A percentile compares a stretch with the other conserved stretches of the same genome.
These are phyloP conservation scores for Limnephilus marmoratus DNA, from an alignment of 2,888 invertebrate genomes.

Conservation along the genomic window DNA sequence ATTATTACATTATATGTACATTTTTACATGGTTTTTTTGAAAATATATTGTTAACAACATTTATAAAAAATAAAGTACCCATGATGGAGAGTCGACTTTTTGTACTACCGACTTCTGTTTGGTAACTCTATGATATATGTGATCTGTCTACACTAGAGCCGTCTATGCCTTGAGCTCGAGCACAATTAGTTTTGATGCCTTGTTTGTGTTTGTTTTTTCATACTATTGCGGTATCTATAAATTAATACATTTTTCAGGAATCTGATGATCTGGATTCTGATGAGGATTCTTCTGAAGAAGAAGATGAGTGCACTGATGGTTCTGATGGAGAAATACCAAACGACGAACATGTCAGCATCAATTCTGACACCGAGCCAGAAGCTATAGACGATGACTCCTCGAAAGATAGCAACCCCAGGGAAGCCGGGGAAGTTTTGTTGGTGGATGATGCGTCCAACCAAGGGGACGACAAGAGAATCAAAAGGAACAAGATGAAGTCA, in stretches of 20 bases:
- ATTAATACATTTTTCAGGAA: conserved; percentile 4
- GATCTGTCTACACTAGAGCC: too few relatives aligned
- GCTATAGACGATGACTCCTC: conserved; percentile 69
- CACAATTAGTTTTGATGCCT: too few relatives aligned
- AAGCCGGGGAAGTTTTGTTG: conserved; percentile 69
- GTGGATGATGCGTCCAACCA: conserved; percentile 69
- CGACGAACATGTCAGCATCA: conserved; percentile 72
- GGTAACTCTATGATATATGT: too few relatives aligned
- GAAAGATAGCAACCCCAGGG: conserved; percentile 67
- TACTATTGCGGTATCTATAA: neutral
- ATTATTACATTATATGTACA: too few relatives aligned
- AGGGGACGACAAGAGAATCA: conserved; percentile 68
- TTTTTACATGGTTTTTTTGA: too few relatives aligned
- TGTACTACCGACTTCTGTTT: too few relatives aligned
- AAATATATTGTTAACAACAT: too few relatives aligned
- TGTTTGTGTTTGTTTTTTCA: neutral
- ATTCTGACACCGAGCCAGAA: conserved; percentile 72
- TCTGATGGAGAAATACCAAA: conserved; percentile 67
- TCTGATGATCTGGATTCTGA: conserved; percentile 67
- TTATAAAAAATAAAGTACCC: too few relatives aligned
- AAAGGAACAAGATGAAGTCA: conserved; percentile 63
- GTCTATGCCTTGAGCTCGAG: too few relatives aligned
- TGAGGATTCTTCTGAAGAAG: conserved; percentile 69
- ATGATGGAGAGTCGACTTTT: too few relatives aligned
- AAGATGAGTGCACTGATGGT: conserved; percentile 69